Conservation (phyloP, 2,888 invertebrate species). For the Watsonalla cultraria region DNA sequence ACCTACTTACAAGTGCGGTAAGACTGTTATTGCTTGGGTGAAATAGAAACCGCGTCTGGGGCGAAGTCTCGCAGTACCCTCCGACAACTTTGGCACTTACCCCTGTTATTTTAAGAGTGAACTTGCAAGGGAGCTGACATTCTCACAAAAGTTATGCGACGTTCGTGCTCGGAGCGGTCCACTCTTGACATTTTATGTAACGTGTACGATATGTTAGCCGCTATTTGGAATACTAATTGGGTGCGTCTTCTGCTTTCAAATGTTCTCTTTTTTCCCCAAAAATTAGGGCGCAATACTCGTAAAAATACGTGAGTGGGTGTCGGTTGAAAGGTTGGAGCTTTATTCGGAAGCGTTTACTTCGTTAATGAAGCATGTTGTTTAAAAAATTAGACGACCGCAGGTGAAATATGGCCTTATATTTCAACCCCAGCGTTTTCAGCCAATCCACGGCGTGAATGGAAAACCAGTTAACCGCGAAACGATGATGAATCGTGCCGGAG, state of each 20-base stretch:
- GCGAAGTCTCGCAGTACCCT: conserved; percentile 47
- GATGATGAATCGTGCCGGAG: conserved; percentile 74
- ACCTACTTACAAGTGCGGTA: conserved; percentile 71
- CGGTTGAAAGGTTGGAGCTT: conserved; percentile 9
- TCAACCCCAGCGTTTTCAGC: conserved; percentile 24
- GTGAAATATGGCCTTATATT: conserved; percentile 6
- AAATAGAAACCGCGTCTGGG: conserved; percentile 71
- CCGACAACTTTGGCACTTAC: conserved; percentile 66
- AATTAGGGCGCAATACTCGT: conserved; percentile 23
- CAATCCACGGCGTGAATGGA: conserved; percentile 62
- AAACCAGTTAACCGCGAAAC: conserved; percentile 77
- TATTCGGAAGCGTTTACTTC: conserved; percentile 1
- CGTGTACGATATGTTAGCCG: conserved; percentile 73
- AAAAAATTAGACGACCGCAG: conserved; percentile 1
- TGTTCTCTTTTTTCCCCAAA: conserved; percentile 48
- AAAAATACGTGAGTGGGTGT: conserved; percentile 16
- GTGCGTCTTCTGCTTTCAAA: conserved; percentile 56
- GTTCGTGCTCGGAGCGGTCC: conserved; percentile 73
- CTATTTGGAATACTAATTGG: conserved; percentile 78
- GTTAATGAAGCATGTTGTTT: neutral
- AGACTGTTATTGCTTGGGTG: conserved; percentile 75
- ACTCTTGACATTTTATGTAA: conserved; percentile 76
- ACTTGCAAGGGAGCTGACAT: conserved; percentile 45
- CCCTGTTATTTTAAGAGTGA: conserved; percentile 55
- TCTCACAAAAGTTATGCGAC: conserved; percentile 65